These are phyloP conservation scores for Dynastes maya DNA, from an alignment of 2,888 invertebrate species.

Conservation along the genomic window DNA sequence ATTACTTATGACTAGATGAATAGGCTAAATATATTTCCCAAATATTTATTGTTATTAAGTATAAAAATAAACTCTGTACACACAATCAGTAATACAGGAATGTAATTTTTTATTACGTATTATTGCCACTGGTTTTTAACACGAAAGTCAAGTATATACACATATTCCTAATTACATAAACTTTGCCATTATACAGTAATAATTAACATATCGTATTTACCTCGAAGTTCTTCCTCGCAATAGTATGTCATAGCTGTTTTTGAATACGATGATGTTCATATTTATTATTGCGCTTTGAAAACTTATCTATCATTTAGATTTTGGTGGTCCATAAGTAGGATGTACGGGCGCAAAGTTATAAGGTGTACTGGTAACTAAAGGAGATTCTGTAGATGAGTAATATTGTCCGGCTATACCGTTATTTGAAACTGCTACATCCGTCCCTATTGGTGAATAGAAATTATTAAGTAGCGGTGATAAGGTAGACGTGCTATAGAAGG, in stretches of 20 bases:
- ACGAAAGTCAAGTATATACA: conserved; percentile 27
- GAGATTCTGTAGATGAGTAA: conserved; percentile 48
- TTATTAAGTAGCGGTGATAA: conserved; percentile 30
- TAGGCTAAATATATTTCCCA: neutral
- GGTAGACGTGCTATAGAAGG: conserved; percentile 36
- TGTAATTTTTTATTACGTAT: conserved; percentile 15
- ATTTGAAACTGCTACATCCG: conserved; percentile 35
- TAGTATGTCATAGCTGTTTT: conserved; percentile 43
- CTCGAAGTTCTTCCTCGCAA: conserved; percentile 33
- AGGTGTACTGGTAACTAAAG: conserved; percentile 39
- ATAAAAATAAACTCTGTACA: conserved; percentile 19
- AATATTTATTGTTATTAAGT: neutral
- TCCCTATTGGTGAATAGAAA: conserved; percentile 20
- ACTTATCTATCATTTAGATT: conserved; percentile 32
- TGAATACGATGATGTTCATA: conserved; percentile 24
- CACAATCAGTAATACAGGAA: conserved; percentile 21
- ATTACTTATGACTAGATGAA: neutral
- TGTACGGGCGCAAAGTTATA: conserved; percentile 35
- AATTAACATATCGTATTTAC: conserved; percentile 45
- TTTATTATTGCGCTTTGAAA: conserved; percentile 1
- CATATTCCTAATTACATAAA: conserved; percentile 33
- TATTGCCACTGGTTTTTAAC: conserved; percentile 26
- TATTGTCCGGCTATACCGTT: conserved; percentile 46
- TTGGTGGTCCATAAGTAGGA: conserved; percentile 43
- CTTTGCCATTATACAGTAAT: conserved; percentile 44